These are phyloP conservation scores for Arremon brunneinucha DNA, from an alignment of 2,797 vertebrate species.

Conservation along the genomic window DNA sequence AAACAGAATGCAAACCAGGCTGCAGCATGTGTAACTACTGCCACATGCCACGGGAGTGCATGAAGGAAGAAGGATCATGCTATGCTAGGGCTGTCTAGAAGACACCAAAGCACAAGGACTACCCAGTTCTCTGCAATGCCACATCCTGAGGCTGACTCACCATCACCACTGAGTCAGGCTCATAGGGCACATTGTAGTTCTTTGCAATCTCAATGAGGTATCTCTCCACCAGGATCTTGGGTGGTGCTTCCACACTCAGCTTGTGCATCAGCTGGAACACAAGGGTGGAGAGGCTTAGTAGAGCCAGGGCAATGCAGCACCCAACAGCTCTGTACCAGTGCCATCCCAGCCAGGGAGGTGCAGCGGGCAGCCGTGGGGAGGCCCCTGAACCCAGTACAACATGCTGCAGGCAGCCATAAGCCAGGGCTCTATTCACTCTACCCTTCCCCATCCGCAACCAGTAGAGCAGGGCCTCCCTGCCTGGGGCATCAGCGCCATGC, in stretches of 20 bases:
- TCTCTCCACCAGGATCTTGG: slow-evolving; percentile 96
- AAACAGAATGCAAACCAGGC: neutral
- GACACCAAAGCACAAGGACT: neutral
- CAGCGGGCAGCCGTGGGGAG: neutral
- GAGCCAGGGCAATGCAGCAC: accelerated
- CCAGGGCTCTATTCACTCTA: neutral
- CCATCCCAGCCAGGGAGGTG: neutral
- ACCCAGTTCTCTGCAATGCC: neutral
- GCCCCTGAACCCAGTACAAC: neutral
- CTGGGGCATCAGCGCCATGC: neutral
- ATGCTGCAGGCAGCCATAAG: neutral
- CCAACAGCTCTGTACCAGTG: neutral
- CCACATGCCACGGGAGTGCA: neutral
- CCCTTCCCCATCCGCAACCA: neutral
- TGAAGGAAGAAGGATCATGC: neutral
- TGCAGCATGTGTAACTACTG: neutral
- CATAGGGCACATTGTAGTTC: slow-evolving; percentile 97
- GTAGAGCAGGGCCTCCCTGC: neutral
- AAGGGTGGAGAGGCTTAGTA: neutral
- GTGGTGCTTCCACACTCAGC: slow-evolving; percentile 92
- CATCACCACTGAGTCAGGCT: slow-evolving; percentile 93
- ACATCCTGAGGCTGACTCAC: slow-evolving; percentile 74
- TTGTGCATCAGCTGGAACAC: slow-evolving; percentile 92
- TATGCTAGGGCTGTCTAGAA: neutral
- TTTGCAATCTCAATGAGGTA: slow-evolving; percentile 99